Evolutionary conservation across 1,140 invertebrate genomes (phyloP).

Genomic region (Riptortus pedestris): DNA sequence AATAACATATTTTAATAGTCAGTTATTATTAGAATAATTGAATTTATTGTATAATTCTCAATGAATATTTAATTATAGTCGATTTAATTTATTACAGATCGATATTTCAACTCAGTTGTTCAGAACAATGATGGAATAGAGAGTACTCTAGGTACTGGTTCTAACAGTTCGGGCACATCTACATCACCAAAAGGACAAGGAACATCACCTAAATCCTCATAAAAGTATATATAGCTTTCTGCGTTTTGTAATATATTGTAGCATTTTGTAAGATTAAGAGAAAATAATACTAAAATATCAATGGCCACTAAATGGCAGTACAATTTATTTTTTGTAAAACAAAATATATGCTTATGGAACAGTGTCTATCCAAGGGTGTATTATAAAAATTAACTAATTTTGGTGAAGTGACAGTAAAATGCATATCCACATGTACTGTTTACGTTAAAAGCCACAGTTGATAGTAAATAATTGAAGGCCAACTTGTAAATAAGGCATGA

Average conservation of each 20-base stretch:
- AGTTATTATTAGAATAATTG: no score
- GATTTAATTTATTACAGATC: conserved; percentile 35
- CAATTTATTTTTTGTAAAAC: conserved; percentile 17
- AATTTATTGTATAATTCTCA: no score
- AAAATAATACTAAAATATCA: conserved; percentile 4
- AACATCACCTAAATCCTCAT: conserved; percentile 26
- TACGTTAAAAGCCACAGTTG: no score
- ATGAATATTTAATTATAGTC: no score
- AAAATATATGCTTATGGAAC: conserved; percentile 8
- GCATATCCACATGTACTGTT: no score
- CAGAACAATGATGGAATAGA: conserved; percentile 34
- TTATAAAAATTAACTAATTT: not conserved
- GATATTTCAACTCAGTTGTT: conserved; percentile 35
- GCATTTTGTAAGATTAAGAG: conserved; percentile 8
- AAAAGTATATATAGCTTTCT: conserved; percentile 15
- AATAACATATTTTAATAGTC: no score
- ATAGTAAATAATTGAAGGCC: no score
- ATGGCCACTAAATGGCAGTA: conserved; percentile 1
- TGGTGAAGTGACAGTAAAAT: not conserved
- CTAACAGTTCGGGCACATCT: conserved; percentile 32
- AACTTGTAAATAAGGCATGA: no score
- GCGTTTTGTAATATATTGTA: conserved; percentile 12
- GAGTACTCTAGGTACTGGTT: conserved; percentile 31
- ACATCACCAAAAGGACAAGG: conserved; percentile 29
- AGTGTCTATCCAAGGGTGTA: conserved; percentile 2